Base-by-base conservation (phyloP, 2,797 vertebrate species). In the Myiotriccus ornatus region DNA sequence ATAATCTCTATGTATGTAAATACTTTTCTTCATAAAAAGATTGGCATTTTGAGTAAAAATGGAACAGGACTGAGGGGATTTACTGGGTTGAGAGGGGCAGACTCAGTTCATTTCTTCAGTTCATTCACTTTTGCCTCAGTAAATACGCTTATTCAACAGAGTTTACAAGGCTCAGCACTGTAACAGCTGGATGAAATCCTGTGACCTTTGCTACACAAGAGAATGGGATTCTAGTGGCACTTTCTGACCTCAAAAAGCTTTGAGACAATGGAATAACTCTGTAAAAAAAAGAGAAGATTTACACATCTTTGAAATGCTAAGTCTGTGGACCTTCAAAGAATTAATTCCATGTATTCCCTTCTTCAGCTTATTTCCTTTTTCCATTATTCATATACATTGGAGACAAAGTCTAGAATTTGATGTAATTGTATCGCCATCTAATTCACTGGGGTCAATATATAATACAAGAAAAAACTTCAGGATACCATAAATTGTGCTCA, bases 141-240 rank as follows among this genome's bases (percentile, higher is more conserved):
- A 96, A 96, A 94, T 80, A 80, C 34, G 64, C 89, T 93, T 95
- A 92, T 93, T 92, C 93, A 95, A 96, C 69, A 89, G 65, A 73
- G 78, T 85, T 93, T 68, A 85, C 4, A 7, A 67, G 34, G 71
- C 79, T 83, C 82, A 74, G 79, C 57, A 30, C n/a, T 64, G 79
- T 80, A 92, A 94, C 64, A 95, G 57, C 68, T 91, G 84, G 82
- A 56, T 91, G 68, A 89, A 91, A 89, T 87, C 60, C 75, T 82
- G 49, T 87, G 93, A 95, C 93, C 84, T 92, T 50, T 77, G 77
- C 88, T 85, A 53, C 28, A 74, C 35, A 28, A 53, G 79, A 53
- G 73, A 92, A 75, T 43, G 62, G 68, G 92, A 89, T 91, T 92
- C 82, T 63, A 71, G 84, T 64, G 73, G 64, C 68, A 71, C 60